Conservation (phyloP, 2,888 invertebrate species). For the Phoronis australis region DNA sequence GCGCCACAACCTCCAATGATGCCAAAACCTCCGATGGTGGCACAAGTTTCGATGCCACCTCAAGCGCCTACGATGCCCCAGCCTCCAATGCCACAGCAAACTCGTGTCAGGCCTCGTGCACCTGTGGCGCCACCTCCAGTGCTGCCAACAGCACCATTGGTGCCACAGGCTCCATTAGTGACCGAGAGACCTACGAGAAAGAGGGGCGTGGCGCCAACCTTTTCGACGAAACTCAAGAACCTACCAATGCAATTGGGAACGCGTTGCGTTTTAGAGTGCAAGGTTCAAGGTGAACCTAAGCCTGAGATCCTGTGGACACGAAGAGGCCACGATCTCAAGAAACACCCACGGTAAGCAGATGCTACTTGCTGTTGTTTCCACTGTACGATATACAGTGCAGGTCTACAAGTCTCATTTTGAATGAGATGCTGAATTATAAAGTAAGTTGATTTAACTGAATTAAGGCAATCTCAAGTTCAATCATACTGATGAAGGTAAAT, state of each 20-base stretch:
- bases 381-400: no score
- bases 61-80: not conserved
- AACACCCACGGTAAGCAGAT: slow-evolving; percentile 45
- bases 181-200: slow-evolving; percentile 13
- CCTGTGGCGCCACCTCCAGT: slow-evolving; percentile 7
- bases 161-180: slow-evolving; percentile 10
- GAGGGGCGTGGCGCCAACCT: slow-evolving; percentile 30
- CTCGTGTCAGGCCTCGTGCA: slow-evolving; percentile 4
- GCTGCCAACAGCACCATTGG: slow-evolving; percentile 5
- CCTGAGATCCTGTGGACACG: slow-evolving; percentile 48
- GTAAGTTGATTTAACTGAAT: no score
- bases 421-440: no score
- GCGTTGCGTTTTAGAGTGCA: slow-evolving; percentile 45
- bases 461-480: no score
- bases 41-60: not conserved
- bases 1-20: not conserved
- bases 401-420: no score
- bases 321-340: slow-evolving; percentile 37
- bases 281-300: slow-evolving; percentile 44
- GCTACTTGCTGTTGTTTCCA: no score
- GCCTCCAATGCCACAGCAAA: not conserved
- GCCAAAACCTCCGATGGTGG: slow-evolving; percentile 1
- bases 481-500: no score
- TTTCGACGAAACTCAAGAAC: slow-evolving; percentile 34
- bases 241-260: slow-evolving; percentile 50